Conservation (phyloP, 2,888 invertebrate genomes). For the Philopedon plagiatum region DNA sequence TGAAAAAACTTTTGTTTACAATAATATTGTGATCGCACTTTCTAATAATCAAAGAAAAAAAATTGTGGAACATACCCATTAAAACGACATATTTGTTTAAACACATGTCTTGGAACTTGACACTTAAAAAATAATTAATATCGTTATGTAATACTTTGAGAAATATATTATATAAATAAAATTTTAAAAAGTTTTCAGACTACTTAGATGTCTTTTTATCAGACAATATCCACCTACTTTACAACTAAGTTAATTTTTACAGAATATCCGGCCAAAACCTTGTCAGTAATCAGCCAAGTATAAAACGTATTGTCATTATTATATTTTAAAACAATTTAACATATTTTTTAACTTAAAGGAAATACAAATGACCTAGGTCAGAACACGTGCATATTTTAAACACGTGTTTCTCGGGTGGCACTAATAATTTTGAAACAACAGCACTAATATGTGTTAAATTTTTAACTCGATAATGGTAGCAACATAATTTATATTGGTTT, state of each 20-base stretch:
- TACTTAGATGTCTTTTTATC: too few relatives aligned
- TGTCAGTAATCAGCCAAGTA: slow-evolving; percentile 12
- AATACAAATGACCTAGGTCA: slow-evolving; percentile 27
- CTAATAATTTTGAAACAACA: slow-evolving; percentile 12
- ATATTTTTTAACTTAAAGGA: slow-evolving; percentile 23
- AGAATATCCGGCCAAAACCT: background rate
- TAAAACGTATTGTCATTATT: slow-evolving; percentile 10
- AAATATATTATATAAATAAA: too few relatives aligned
- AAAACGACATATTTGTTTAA: too few relatives aligned
- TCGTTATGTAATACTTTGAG: too few relatives aligned
- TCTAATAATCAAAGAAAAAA: too few relatives aligned
- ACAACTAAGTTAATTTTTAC: background rate
- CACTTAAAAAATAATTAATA: too few relatives aligned
- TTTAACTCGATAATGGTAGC: background rate
- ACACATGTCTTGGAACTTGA: too few relatives aligned
- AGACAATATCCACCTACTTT: background rate
- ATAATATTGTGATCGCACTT: too few relatives aligned
- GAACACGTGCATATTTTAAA: slow-evolving; percentile 28
- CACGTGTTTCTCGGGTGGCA: slow-evolving; percentile 17
- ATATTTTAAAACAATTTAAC: slow-evolving; percentile 27
- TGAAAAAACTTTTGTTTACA: too few relatives aligned
- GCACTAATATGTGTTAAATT: slow-evolving; percentile 13
- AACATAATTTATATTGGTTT: background rate
- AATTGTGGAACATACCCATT: too few relatives aligned
- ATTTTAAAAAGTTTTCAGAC: too few relatives aligned